phyloP scores from a whole-genome alignment of 2,113 vertebrate species.

The Chionodraco myersi region DNA sequence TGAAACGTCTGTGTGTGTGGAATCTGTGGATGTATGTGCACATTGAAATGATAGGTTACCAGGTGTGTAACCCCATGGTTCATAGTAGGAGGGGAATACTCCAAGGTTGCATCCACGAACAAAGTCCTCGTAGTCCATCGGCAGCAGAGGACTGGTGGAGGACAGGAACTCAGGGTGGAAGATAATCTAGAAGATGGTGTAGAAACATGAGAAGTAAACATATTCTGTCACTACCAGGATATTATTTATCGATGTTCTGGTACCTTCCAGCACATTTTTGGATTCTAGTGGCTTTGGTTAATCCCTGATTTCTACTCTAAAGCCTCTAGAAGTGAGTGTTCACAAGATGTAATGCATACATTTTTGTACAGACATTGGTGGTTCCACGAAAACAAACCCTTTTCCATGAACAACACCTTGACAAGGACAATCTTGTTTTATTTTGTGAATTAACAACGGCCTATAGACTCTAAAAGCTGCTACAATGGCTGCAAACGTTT shows the following conservation, averaged over 20 bases:
- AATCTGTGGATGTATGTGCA: too few species aligned
- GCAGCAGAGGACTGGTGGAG: slow-evolving; percentile 94
- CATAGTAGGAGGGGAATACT: slow-evolving; percentile 98
- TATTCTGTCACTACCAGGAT: too few species aligned
- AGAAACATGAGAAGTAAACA: background rate
- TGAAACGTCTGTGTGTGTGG: background rate
- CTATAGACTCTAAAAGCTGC: background rate
- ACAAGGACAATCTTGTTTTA: background rate
- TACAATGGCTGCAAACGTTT: background rate
- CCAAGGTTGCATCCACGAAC: slow-evolving; percentile 96
- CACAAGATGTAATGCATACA: background rate
- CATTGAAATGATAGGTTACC: slow-evolving; percentile 75
- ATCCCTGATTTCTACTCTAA: background rate
- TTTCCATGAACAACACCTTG: background rate
- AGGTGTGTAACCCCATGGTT: slow-evolving; percentile 98
- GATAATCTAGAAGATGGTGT: slow-evolving; percentile 85
- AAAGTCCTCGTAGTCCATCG: slow-evolving; percentile 98
- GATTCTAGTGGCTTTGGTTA: too few species aligned
- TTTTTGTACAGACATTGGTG: background rate
- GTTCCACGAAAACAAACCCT: background rate
- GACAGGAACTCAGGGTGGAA: slow-evolving; percentile 98
- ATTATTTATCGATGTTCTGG: background rate
- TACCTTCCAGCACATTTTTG: too few species aligned
- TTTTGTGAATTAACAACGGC: background rate
- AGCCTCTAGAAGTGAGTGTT: too few species aligned